Evolutionary conservation across 2,888 invertebrate species (phyloP).

Genomic region (Choristoneura rosaceana): DNA sequence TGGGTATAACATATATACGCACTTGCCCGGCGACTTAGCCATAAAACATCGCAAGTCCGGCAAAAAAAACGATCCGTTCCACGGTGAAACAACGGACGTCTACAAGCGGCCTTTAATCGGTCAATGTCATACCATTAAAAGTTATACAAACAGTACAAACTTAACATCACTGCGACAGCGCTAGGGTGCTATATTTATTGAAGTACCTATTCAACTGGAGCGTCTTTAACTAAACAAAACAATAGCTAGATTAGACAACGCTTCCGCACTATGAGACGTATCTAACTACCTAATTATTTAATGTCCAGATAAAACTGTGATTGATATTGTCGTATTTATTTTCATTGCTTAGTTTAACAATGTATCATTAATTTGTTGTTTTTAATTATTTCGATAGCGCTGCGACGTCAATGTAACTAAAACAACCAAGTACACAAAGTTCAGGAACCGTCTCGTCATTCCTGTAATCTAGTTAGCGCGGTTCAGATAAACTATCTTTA

Average conservation of each 20-base stretch:
- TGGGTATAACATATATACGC: too few species aligned
- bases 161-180: not conserved
- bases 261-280: not conserved
- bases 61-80: too few species aligned
- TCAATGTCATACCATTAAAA: too few species aligned
- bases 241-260: not conserved
- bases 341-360: not conserved
- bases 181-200: not conserved
- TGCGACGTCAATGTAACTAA: conserved; percentile 3
- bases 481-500: conserved; percentile 16
- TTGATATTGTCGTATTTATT: conserved; percentile 7
- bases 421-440: not conserved
- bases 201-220: not conserved
- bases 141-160: too few species aligned
- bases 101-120: too few species aligned
- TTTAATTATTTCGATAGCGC: conserved; percentile 1
- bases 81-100: too few species aligned
- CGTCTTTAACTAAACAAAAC: not conserved
- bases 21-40: too few species aligned
- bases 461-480: conserved; percentile 12
- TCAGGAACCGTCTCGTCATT: not conserved
- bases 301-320: not conserved
- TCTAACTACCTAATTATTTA: not conserved
- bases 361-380: conserved; percentile 17
- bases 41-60: too few species aligned